Evolutionary conservation across 1,140 invertebrate genomes (phyloP), one percentile per base, ranked within the genome.

Genomic region (Charaxes varanes): DNA sequence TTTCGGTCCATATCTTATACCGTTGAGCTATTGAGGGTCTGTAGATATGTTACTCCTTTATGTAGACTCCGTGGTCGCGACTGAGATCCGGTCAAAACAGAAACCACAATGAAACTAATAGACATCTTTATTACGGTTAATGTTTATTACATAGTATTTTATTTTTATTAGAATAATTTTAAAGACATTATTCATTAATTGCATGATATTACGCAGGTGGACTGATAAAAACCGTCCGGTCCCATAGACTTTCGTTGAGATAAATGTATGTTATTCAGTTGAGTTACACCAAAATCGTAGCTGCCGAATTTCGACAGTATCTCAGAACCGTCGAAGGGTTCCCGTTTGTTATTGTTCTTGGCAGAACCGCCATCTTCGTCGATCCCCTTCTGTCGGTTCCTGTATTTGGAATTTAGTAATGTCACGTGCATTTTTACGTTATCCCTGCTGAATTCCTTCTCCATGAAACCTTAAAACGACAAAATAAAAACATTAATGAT

Each of bases 361-460:
- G 13, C n/a, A 16, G 17, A 12, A 19, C 5, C 30, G 2, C 40
- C 44, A 4, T 53, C 48, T 2, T 40, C 36, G 4, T 33, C 34
- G 6, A 12, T n/a, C 8, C 44, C n/a, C 10, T 46, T 53, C 41
- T 54, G 36, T 38, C 17, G 15, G 8, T 10, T 34, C 42, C 83
- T 73, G 38, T 85, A 86, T 41, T 76, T 85, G 2, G 83, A 74
- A 41, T 84, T 85, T 13, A 85, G 66, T 6, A 85, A 41, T 1
- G 81, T 85, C 0, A 84, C 70, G 33, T 84, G 81, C 24, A 85
- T 41, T 56, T 85, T 84, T 1, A 85, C 70, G 41, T 61, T 73
- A 14, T 79, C 74, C 18, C 68, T 41, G 7, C 34, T 58, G 27
- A 54, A 43, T 34, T 84, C 62, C 21, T 54, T 62, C 6, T 64